These are phyloP conservation scores for Alviniconcha marisindica DNA, from an alignment of 1,140 invertebrate species.

Conservation along the genomic window DNA sequence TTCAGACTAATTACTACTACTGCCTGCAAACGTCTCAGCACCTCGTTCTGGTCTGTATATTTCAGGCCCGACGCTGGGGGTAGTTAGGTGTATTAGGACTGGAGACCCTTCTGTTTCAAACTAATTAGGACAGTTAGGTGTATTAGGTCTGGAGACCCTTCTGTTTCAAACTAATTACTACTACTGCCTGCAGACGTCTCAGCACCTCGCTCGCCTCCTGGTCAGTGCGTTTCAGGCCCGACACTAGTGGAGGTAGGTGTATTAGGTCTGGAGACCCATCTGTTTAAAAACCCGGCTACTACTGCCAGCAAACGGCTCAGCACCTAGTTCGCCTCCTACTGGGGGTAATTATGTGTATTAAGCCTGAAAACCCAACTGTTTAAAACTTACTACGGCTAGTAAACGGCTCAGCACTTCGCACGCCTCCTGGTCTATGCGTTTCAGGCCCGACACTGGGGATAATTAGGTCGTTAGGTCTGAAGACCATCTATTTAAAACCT, in stretches of 20 bases:
- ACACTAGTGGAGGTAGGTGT: slow-evolving; percentile 2
- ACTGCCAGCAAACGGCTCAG: too few relatives aligned
- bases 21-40: slow-evolving; percentile 31
- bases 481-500: too few relatives aligned
- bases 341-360: background rate
- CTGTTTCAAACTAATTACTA: too few relatives aligned
- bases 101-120: too few relatives aligned
- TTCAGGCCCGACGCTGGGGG: slow-evolving; percentile 16
- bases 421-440: background rate
- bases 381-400: too few relatives aligned
- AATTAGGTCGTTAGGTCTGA: too few relatives aligned
- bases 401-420: slow-evolving; percentile 20
- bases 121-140: too few relatives aligned
- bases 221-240: background rate
- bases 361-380: too few relatives aligned
- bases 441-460: slow-evolving; percentile 19
- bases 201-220: slow-evolving; percentile 11
- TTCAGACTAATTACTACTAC: too few relatives aligned
- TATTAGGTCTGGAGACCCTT: too few relatives aligned
- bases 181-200: slow-evolving; percentile 23
- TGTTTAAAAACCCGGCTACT: too few relatives aligned
- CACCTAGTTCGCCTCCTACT: background rate
- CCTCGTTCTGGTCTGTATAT: background rate
- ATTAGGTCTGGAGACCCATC: too few relatives aligned
- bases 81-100: background rate